Evolutionary conservation across 2,797 vertebrate genomes (phyloP).

Genomic region (Lithobates pipiens): DNA sequence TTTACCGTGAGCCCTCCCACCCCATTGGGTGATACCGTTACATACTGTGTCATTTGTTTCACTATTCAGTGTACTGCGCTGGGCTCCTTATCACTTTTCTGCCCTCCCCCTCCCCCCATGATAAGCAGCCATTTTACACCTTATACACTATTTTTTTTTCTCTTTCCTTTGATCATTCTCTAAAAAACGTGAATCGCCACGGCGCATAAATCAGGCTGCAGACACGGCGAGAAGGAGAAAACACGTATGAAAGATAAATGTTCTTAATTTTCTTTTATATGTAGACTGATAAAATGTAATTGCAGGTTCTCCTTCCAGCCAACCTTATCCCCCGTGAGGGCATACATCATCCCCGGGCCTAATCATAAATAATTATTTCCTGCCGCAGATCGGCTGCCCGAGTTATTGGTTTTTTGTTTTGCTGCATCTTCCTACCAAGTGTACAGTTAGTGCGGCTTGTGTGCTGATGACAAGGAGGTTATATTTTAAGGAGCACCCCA

Average conservation of each 20-base stretch:
- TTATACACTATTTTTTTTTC: neutral
- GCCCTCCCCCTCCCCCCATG: no score
- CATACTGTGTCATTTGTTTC: no score
- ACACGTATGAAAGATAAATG: constrained; percentile 54
- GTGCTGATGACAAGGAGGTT: neutral
- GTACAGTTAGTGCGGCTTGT: neutral
- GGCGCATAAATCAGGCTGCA: constrained; percentile 20
- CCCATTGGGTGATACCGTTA: no score
- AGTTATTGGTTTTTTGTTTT: constrained; percentile 12
- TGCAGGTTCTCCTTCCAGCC: constrained; percentile 10
- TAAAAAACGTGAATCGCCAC: constrained; percentile 26
- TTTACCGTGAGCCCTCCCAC: no score
- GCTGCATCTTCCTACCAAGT: constrained; percentile 1
- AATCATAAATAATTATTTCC: constrained; percentile 10
- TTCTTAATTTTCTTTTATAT: constrained; percentile 55
- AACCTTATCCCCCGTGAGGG: constrained; percentile 25
- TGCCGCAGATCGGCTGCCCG: neutral
- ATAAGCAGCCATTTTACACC: no score
- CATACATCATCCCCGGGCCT: constrained; percentile 23
- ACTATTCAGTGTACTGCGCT: no score
- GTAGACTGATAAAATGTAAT: constrained; percentile 37
- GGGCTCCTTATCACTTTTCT: no score
- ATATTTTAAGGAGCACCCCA: no score
- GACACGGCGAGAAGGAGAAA: constrained; percentile 11
- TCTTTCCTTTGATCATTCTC: constrained; percentile 2